Evolutionary conservation across 1,140 invertebrate genomes (phyloP), one percentile per base, ranked within the genome.

Genomic region (Bombyx mandarina): DNA sequence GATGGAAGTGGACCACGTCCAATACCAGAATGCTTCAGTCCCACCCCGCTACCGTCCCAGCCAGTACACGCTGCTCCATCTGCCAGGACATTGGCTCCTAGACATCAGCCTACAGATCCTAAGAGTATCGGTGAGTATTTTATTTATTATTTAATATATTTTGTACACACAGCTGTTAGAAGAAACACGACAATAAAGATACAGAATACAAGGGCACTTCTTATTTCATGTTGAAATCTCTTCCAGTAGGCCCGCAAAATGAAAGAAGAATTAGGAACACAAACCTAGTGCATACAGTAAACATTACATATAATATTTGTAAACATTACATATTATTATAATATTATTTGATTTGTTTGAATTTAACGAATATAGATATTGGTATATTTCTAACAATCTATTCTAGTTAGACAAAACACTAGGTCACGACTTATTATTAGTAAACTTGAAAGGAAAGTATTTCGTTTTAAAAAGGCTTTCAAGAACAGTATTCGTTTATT

Each of bases 1-100:
- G 79, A 82, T 62, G 79, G 78, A 7, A 76, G 76, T 54, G 82
- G 79, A 6, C 72, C 81, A 5, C 65, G 79, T 7, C 64, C 77
- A 1, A 59, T 66, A 49, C 81, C 81, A 0, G 58, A 62, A 42
- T 82, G 79, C 57, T 22, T 54, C 4, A 50, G 42, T 3, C 50
- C 59, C 0, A 6, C 55, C 6, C 65, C 70, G 4, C 52, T 82
- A 47, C 52, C 65, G 1, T 65, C 82, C 1, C 60, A 60, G 6
- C 75, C 82, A 0, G 74, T 85, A 10, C 68, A 74, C 57, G 78
- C 78, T 2, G 73, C 78, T 43, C 82, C 75, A 0, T 68, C 75
- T 0, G 65, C 75, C 1, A 58, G 78, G 43, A 82, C 78, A 1
- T 61, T 82, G 4, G 79, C 77, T 3, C 79, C 81, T 0, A 10